Percentiles rank a stretch among this genome's conserved stretches.
These are phyloP conservation scores for Sinopyrophorus schimmeli DNA, from an alignment of 2,888 invertebrate species.

Conservation along the genomic window DNA sequence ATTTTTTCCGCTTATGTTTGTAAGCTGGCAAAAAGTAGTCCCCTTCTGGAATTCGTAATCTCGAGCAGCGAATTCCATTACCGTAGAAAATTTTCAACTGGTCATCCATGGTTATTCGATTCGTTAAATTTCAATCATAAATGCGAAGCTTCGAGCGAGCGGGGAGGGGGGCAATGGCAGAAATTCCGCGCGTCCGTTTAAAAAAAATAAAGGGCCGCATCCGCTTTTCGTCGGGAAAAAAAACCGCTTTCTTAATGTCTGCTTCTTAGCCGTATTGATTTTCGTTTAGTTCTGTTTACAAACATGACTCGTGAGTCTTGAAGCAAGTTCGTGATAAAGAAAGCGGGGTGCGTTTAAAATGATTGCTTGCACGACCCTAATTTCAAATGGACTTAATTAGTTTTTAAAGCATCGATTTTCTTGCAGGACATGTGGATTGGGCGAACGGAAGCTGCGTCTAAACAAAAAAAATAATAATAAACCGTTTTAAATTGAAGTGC, in stretches of 20 bases:
- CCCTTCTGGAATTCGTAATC: constrained; percentile 50
- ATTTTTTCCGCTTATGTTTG: constrained; percentile 23
- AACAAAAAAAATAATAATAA: too few species aligned
- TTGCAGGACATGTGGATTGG: too few species aligned
- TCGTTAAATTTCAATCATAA: constrained; percentile 45
- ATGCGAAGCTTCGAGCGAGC: constrained; percentile 23
- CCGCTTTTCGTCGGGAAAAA: too few species aligned
- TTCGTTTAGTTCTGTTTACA: constrained; percentile 27
- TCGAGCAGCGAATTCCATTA: constrained; percentile 49
- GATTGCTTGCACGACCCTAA: constrained; percentile 4
- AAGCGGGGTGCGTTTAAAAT: constrained; percentile 17
- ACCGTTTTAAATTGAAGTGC: too few species aligned
- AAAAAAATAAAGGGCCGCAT: too few species aligned
- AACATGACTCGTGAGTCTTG: constrained; percentile 24
- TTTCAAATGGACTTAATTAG: constrained; percentile 10
- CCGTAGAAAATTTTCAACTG: constrained; percentile 42
- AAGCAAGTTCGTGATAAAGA: constrained; percentile 17
- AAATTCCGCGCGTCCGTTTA: constrained; percentile 15
- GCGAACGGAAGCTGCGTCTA: too few species aligned
- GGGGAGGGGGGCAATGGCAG: constrained; percentile 14
- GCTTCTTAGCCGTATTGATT: constrained; percentile 19
- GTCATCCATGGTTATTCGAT: constrained; percentile 44
- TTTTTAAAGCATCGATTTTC: constrained; percentile 11
- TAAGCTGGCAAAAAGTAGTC: constrained; percentile 16
- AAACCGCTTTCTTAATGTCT: constrained; percentile 2